These are phyloP conservation scores for human (Homo sapiens) DNA, from an alignment of 2,113 vertebrate species.

Conservation along the genomic window GRCh38 chr20:42756501-42757000, in stretches of 20 bases:
- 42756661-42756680: not conserved
- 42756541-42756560: constrained; percentile 94
- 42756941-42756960: too few relatives aligned
- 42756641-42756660: constrained; percentile 22
- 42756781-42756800: too few relatives aligned
- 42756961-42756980: too few relatives aligned
- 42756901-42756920: too few relatives aligned
- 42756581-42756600: constrained; percentile 96
- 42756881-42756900: too few relatives aligned
- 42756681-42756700: not conserved
- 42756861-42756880: too few relatives aligned
- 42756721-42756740: not conserved
- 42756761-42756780: too few relatives aligned
- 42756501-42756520: constrained; percentile 95
- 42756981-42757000: too few relatives aligned
- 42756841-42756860: too few relatives aligned
- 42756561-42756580: constrained; percentile 95
- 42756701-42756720: accelerated
- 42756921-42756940: too few relatives aligned
- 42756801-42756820: too few relatives aligned
- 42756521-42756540: constrained; percentile 96
- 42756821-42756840: too few relatives aligned
- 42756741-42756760: not conserved
- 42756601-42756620: constrained; percentile 96
- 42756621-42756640: constrained; percentile 97